Percentiles rank a stretch among this genome's conserved stretches.
Conservation (phyloP, 2,888 invertebrate species). For the Dryococelus australis region DNA sequence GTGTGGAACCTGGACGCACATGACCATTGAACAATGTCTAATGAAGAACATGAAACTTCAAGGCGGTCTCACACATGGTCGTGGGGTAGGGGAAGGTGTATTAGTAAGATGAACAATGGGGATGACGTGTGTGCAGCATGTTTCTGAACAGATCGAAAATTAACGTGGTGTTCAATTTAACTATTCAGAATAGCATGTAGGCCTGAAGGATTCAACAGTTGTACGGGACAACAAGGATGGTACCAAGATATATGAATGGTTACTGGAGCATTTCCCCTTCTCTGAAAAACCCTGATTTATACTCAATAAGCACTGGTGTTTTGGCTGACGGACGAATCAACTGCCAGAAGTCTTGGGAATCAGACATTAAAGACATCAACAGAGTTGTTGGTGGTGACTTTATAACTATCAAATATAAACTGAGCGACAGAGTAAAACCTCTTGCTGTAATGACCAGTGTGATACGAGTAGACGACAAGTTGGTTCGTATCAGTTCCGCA, state of each 20-base stretch:
- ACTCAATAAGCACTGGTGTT: not conserved
- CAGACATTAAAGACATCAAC: too few species aligned
- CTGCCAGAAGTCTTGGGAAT: not conserved
- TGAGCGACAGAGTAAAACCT: too few species aligned
- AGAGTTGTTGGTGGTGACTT: too few species aligned
- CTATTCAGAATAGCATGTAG: conserved; percentile 29
- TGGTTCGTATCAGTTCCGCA: too few species aligned
- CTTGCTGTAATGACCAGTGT: too few species aligned
- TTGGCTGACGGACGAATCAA: not conserved
- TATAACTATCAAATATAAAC: too few species aligned
- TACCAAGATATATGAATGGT: not conserved
- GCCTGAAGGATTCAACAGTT: too few species aligned
- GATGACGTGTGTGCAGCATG: too few species aligned
- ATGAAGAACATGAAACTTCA: conserved; percentile 33
- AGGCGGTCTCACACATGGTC: conserved; percentile 24
- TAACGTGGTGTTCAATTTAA: not conserved
- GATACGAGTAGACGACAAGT: too few species aligned
- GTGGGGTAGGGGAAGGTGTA: too few species aligned
- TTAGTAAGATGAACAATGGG: too few species aligned
- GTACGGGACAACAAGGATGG: too few species aligned
- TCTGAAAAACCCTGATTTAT: not conserved
- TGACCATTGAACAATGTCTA: conserved; percentile 33
- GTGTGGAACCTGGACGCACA: conserved; percentile 30
- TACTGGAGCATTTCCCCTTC: not conserved
- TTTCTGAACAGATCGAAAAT: conserved; percentile 24